Evolutionary conservation across 2,797 vertebrate species (phyloP).

Genomic region (Synanceia verrucosa): DNA sequence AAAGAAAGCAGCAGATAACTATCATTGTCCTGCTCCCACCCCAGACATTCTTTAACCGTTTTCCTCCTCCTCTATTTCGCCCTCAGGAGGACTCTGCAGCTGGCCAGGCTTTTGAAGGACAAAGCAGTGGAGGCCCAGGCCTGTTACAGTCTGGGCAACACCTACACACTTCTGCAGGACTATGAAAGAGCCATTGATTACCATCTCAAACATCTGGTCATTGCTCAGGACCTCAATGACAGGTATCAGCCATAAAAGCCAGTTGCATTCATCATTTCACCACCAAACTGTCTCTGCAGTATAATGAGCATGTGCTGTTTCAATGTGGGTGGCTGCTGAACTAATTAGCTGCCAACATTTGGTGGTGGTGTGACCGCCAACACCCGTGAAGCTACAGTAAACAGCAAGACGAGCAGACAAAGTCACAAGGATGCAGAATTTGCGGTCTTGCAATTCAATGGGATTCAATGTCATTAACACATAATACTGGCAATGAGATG

Average conservation of each 20-base stretch:
- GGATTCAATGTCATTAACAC: background rate
- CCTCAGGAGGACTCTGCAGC: conserved; percentile 90
- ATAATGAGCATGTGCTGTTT: background rate
- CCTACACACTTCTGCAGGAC: conserved; percentile 93
- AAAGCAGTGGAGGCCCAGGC: conserved; percentile 95
- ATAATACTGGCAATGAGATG: background rate
- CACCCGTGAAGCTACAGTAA: background rate
- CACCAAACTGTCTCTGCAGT: conserved; percentile 36
- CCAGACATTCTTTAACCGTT: conserved; percentile 59
- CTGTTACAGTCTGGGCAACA: conserved; percentile 97
- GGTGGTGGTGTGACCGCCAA: conserved; percentile 8
- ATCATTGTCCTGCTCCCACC: conserved; percentile 53
- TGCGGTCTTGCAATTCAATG: background rate
- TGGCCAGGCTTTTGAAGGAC: conserved; percentile 93
- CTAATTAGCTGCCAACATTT: conserved; percentile 1
- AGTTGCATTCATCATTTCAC: conserved; percentile 30
- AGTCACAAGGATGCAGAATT: background rate
- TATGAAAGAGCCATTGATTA: conserved; percentile 95
- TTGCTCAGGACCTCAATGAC: conserved; percentile 92
- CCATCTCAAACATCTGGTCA: conserved; percentile 93
- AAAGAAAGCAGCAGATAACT: conserved; percentile 31
- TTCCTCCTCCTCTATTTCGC: conserved; percentile 34
- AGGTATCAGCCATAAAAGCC: conserved; percentile 74
- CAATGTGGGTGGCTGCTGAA: conserved; percentile 18
- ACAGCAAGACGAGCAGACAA: background rate